Evolutionary conservation across 2,888 invertebrate species (phyloP).

Genomic region (Gymnosoma rotundatum): DNA sequence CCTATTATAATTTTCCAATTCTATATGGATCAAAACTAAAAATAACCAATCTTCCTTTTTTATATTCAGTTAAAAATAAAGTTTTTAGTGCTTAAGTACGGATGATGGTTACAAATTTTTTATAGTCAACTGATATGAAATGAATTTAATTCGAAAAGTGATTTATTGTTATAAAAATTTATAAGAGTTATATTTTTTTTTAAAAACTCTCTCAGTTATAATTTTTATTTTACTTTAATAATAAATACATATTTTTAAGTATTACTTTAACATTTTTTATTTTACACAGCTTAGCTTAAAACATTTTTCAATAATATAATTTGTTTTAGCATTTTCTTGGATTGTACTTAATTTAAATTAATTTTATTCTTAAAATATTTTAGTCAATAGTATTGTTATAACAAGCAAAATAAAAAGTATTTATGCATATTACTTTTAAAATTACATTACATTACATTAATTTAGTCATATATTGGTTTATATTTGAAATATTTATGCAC

Average conservation of each 20-base stretch:
- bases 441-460: conserved; percentile 16
- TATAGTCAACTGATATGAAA: conserved; percentile 56
- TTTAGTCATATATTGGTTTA: conserved; percentile 6
- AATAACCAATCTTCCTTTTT: conserved; percentile 34
- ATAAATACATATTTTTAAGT: conserved; percentile 12
- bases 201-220: conserved; percentile 32
- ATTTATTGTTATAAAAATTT: conserved; percentile 66
- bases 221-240: not conserved
- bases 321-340: conserved; percentile 8
- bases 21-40: conserved; percentile 18
- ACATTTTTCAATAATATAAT: conserved; percentile 28
- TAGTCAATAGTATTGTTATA: conserved; percentile 57
- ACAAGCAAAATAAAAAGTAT: conserved; percentile 10
- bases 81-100: conserved; percentile 56
- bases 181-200: conserved; percentile 35
- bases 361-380: conserved; percentile 35
- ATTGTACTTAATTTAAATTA: conserved; percentile 52
- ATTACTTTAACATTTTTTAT: conserved; percentile 12
- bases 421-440: conserved; percentile 44
- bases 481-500: conserved; percentile 49
- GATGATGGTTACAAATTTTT: conserved; percentile 53
- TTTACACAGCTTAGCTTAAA: conserved; percentile 36
- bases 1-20: conserved; percentile 29
- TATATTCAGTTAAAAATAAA: conserved; percentile 13
- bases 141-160: conserved; percentile 69